Percentiles rank a stretch among this genome's conserved stretches.
These are phyloP conservation scores for Cheilinus undulatus DNA, from an alignment of 2,113 vertebrate genomes.

Conservation along the genomic window DNA sequence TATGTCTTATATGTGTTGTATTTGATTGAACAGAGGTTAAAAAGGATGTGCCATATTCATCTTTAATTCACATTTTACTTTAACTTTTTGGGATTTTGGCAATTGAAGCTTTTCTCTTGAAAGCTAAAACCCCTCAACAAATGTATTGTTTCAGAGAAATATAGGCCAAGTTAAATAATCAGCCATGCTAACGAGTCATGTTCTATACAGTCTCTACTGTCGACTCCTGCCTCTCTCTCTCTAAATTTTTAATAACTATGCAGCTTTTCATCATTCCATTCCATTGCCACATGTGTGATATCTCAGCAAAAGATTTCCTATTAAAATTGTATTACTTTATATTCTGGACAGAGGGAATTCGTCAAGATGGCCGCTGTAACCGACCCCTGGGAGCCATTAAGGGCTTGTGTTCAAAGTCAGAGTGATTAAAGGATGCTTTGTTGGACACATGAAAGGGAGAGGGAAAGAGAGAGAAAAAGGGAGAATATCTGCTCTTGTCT, in stretches of 20 bases:
- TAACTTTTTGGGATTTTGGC: too few species aligned
- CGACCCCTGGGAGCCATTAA: slow-evolving; percentile 58
- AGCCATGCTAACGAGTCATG: not conserved
- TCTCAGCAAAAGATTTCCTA: slow-evolving; percentile 18
- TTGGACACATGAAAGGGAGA: slow-evolving; percentile 49
- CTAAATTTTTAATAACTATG: slow-evolving; percentile 31
- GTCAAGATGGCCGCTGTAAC: slow-evolving; percentile 43
- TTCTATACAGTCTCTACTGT: too few species aligned
- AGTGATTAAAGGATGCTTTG: slow-evolving; percentile 68
- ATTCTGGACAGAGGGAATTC: slow-evolving; percentile 23
- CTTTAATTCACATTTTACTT: too few species aligned
- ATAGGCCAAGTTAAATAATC: not conserved
- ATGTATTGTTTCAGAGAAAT: not conserved
- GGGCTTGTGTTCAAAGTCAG: slow-evolving; percentile 61
- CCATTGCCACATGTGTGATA: slow-evolving; percentile 12
- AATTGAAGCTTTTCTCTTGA: too few species aligned
- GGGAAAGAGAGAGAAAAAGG: slow-evolving; percentile 3
- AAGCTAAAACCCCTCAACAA: too few species aligned
- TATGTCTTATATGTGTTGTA: too few species aligned
- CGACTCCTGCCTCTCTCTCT: not conserved
- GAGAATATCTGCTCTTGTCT: slow-evolving; percentile 5
- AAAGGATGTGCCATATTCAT: too few species aligned
- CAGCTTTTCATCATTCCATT: slow-evolving; percentile 54
- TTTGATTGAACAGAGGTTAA: too few species aligned
- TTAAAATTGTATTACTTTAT: slow-evolving; percentile 38